A percentile compares a stretch with the other conserved stretches of the same genome.
These are phyloP conservation scores for Hipposideros armiger DNA, from an alignment of 2,113 vertebrate genomes.

Conservation along the genomic window DNA sequence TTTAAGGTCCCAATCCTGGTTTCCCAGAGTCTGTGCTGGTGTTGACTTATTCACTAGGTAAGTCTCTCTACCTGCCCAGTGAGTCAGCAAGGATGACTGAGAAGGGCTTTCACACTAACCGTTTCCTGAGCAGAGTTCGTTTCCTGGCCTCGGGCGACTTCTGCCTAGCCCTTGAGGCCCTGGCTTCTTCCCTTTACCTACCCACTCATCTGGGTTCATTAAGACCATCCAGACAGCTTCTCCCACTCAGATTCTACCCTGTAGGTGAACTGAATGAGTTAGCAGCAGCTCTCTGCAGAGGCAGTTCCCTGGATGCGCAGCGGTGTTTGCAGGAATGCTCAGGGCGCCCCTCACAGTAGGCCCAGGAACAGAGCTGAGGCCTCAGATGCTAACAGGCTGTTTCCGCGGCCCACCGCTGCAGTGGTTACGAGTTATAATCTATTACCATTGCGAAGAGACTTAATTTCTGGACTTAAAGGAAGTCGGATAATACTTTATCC, in stretches of 20 bases:
- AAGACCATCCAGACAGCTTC: slow-evolving; percentile 52
- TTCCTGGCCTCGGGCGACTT: slow-evolving; percentile 69
- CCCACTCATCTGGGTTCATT: slow-evolving; percentile 34
- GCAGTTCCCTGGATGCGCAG: neutral
- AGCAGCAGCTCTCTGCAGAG: neutral
- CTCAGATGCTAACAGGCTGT: neutral
- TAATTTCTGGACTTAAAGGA: slow-evolving; percentile 82
- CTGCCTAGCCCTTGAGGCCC: slow-evolving; percentile 35
- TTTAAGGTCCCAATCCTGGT: slow-evolving; percentile 60
- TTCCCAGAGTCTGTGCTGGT: neutral
- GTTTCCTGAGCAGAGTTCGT: slow-evolving; percentile 47
- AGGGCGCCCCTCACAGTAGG: neutral
- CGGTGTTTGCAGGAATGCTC: neutral
- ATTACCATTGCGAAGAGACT: slow-evolving; percentile 72
- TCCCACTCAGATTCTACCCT: neutral
- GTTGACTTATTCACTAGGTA: slow-evolving; percentile 68
- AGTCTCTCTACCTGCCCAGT: slow-evolving; percentile 68
- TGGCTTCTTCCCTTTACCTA: slow-evolving; percentile 17
- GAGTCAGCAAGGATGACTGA: slow-evolving; percentile 76
- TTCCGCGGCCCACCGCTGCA: neutral
- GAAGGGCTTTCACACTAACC: slow-evolving; percentile 21
- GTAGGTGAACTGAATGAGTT: slow-evolving; percentile 8
- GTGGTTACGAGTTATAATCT: slow-evolving; percentile 65
- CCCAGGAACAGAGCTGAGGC: slow-evolving; percentile 27
- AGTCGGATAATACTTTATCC: slow-evolving; percentile 78